Conservation (phyloP, 2,888 invertebrate genomes). For the Drosophila diplacantha region DNA sequence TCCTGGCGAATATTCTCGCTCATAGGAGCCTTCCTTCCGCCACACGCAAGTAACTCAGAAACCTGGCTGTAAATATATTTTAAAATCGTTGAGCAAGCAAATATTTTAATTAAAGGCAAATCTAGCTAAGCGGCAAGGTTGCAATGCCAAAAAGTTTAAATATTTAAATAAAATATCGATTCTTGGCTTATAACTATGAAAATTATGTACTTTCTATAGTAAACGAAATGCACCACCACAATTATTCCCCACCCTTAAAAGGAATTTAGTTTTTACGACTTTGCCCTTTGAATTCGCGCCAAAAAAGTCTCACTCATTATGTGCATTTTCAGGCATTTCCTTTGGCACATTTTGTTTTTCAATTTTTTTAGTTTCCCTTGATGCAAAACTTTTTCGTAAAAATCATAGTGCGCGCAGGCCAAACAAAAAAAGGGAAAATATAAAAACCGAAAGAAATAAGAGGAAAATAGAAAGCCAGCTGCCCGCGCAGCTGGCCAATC, state of each 20-base stretch:
- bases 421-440: constrained; percentile 18
- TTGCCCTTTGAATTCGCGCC: constrained; percentile 20
- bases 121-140: not conserved
- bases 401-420: constrained; percentile 17
- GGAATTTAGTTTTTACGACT: constrained; percentile 9
- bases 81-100: not conserved
- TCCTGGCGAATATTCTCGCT: constrained; percentile 7
- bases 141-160: not conserved
- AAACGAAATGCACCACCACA: not conserved
- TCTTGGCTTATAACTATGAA: not conserved
- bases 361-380: constrained; percentile 20
- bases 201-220: no score
- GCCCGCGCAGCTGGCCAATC: constrained; percentile 48
- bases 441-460: constrained; percentile 17
- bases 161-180: not conserved
- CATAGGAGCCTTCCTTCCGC: not conserved
- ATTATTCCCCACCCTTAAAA: constrained; percentile 8
- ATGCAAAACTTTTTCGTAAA: constrained; percentile 45
- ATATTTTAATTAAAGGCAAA: constrained; percentile 5
- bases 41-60: constrained; percentile 1
- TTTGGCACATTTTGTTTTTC: constrained; percentile 25
- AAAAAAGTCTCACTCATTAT: constrained; percentile 39
- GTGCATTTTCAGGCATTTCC: constrained; percentile 30
- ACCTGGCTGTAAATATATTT: not conserved
- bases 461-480: constrained; percentile 37